A percentile compares a stretch with the other conserved stretches of the same genome.
These are phyloP conservation scores for Myrmecophaga tridactyla DNA, from an alignment of 2,113 vertebrate species.

Conservation along the genomic window DNA sequence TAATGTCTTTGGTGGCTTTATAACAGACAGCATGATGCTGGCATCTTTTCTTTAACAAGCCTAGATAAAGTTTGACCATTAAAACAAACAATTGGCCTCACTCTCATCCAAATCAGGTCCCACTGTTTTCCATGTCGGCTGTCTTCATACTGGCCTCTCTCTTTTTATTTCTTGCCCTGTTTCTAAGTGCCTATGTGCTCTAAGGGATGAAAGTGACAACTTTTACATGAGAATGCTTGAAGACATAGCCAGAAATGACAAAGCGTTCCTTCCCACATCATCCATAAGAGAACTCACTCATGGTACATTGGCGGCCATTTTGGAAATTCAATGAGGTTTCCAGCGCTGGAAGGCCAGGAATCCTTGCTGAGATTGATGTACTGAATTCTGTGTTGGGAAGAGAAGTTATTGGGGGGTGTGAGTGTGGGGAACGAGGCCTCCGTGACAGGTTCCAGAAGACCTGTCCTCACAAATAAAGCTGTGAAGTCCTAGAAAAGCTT, in stretches of 20 bases:
- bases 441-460: neutral
- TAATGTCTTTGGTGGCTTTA: neutral
- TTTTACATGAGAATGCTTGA: conserved; percentile 53
- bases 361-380: neutral
- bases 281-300: conserved; percentile 33
- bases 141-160: conserved; percentile 1
- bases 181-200: conserved; percentile 18
- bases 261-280: conserved; percentile 44
- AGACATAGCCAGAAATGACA: conserved; percentile 71
- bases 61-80: neutral
- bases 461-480: neutral
- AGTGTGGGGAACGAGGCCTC: neutral
- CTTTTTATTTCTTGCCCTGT: conserved; percentile 22
- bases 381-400: conserved; percentile 2
- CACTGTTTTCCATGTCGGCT: neutral
- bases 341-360: neutral
- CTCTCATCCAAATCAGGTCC: neutral
- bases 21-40: neutral
- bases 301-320: conserved; percentile 43
- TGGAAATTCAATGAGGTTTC: conserved; percentile 64
- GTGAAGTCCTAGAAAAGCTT: neutral
- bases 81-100: neutral
- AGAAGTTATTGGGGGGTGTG: neutral
- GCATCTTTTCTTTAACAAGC: conserved; percentile 9
- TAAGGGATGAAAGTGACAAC: conserved; percentile 40